Percentiles rank a stretch among this genome's conserved stretches.
Conservation (phyloP, 1,140 invertebrate genomes). For the Gryon sp. region DNA sequence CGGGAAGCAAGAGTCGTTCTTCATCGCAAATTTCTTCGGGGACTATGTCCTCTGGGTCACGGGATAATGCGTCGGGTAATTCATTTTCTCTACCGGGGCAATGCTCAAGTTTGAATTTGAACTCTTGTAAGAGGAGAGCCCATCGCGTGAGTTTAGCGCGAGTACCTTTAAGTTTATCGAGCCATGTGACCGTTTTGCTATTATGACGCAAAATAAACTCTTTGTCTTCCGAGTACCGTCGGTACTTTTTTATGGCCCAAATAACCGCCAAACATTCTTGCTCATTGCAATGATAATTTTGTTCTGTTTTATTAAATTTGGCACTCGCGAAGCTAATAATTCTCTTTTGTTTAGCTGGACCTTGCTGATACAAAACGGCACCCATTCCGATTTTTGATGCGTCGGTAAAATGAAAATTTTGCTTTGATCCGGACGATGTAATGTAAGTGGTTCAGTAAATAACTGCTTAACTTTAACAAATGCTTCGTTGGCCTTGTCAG, state of each 20-base stretch:
- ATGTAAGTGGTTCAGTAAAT: background rate
- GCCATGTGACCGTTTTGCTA: slow-evolving; percentile 60
- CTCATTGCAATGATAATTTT: slow-evolving; percentile 53
- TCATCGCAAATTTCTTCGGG: no score
- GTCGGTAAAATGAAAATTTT: slow-evolving; percentile 30
- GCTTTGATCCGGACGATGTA: slow-evolving; percentile 18
- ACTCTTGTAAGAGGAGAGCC: slow-evolving; percentile 62
- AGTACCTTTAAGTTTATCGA: slow-evolving; percentile 11
- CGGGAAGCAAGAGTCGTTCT: no score
- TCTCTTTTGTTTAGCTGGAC: background rate
- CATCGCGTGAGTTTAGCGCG: slow-evolving; percentile 63
- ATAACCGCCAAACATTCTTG: slow-evolving; percentile 62
- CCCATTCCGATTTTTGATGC: slow-evolving; percentile 40
- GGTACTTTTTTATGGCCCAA: slow-evolving; percentile 63
- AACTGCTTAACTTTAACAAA: slow-evolving; percentile 6
- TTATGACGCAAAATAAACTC: slow-evolving; percentile 63
- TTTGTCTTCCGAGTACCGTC: slow-evolving; percentile 63
- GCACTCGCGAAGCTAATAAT: slow-evolving; percentile 46
- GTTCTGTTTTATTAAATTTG: slow-evolving; percentile 25
- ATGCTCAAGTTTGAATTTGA: slow-evolving; percentile 57
- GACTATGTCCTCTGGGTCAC: background rate
- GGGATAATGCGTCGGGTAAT: slow-evolving; percentile 46
- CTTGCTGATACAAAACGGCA: slow-evolving; percentile 44
- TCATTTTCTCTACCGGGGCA: slow-evolving; percentile 48
- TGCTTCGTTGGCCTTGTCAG: background rate